Base-by-base conservation (phyloP, 2,113 vertebrate genomes). In the Cnemophilus loriae region DNA sequence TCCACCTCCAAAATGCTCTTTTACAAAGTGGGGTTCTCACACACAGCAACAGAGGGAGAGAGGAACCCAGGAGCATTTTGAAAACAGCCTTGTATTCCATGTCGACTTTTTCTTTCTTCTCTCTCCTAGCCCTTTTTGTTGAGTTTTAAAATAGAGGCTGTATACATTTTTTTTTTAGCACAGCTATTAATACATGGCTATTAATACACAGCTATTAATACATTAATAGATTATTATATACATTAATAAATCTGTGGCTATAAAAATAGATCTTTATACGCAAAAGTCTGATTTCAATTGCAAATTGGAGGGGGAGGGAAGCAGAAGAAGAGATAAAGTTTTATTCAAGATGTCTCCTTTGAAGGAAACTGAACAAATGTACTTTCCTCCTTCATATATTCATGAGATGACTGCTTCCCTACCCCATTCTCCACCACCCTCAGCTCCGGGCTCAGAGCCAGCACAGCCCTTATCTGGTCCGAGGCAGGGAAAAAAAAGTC, bases 341-440 rank as follows among this genome's bases (percentile, higher is more conserved):
- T 94, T 89, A 71, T 86, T 90, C n/a, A 23, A 94, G 95, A 94
- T 55, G 60, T 86, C 80, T 92, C 41, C 84, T 96, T 93, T 83
- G 84, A 79, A 95, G 63, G 91, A 92, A 93, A 74, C 53, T 37
- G 86, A 96, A 95, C 86, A 96, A 95, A 95, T 97, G 92, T 84
- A 92, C 84, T 89, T 97, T 96, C 74, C 77, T 95, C 94, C 94
- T 91, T 87, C 57, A 78, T 57, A 81, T 95, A 95, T 90, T 95
- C 78, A 91, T 74, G 94, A 97, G 91, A 92, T 79, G 76, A 92
- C 89, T 44, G 55, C 83, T 76, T 87, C 87, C 69, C 78, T 80
- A 91, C 64, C 78, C 80, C 1, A 15, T 87, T 92, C 88, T 70
- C 80, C 46, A 15, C 95, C 61, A 87, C 85, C 68, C 88, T 92